Conservation (phyloP, 2,888 invertebrate genomes). For the Pyralis farinalis region DNA sequence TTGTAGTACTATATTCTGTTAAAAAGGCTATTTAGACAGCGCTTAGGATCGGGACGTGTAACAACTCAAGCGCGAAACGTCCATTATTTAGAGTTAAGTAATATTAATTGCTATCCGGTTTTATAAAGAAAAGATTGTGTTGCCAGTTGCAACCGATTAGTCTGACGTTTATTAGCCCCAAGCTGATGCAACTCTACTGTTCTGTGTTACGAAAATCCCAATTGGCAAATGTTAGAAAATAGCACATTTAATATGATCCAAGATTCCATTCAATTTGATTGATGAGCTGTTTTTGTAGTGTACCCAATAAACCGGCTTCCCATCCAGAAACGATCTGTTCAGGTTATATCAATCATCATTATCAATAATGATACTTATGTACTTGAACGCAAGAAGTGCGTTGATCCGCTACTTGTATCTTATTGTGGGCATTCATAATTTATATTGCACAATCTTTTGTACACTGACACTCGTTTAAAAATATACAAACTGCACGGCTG, state of each 20-base stretch:
- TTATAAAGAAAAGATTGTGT: conserved; percentile 59
- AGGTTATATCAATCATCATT: conserved; percentile 26
- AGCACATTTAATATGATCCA: conserved; percentile 27
- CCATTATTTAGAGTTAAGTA: conserved; percentile 65
- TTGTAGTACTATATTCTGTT: conserved; percentile 23
- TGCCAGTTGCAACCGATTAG: conserved; percentile 54
- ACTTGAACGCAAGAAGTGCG: conserved; percentile 4
- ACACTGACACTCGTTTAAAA: not conserved
- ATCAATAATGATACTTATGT: conserved; percentile 17
- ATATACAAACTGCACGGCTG: too few species aligned
- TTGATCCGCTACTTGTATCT: conserved; percentile 7
- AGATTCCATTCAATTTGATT: conserved; percentile 32
- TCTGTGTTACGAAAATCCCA: conserved; percentile 50
- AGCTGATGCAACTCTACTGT: conserved; percentile 40
- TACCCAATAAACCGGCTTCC: conserved; percentile 17
- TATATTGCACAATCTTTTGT: too few species aligned
- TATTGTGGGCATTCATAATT: not conserved
- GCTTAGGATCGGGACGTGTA: conserved; percentile 26
- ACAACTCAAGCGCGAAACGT: conserved; percentile 53
- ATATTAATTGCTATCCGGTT: conserved; percentile 65
- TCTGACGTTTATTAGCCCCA: conserved; percentile 42
- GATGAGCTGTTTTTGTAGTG: conserved; percentile 26
- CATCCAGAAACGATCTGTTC: conserved; percentile 15
- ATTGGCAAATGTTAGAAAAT: conserved; percentile 46
- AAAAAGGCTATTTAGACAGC: conserved; percentile 23